These are phyloP conservation scores for Oikopleura vanhoeffeni DNA, from an alignment of 23 tunicate species.

Conservation along the genomic window DNA sequence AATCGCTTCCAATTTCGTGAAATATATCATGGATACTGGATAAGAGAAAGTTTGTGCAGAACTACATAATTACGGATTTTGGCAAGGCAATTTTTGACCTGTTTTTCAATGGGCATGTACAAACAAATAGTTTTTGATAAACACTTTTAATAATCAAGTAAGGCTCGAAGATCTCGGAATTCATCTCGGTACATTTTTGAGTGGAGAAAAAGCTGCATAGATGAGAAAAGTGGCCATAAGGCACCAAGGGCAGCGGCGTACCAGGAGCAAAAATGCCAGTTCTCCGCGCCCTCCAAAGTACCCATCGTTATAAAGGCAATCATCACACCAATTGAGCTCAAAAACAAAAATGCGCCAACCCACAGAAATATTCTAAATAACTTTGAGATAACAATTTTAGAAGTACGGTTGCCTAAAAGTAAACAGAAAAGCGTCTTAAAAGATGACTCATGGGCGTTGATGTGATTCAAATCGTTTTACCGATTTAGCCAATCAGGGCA, in stretches of 20 bases:
- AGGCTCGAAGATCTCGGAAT: not conserved
- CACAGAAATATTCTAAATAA: not conserved
- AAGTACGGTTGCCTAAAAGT: too few relatives aligned
- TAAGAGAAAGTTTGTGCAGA: too few relatives aligned
- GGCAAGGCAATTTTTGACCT: not conserved
- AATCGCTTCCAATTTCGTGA: too few relatives aligned
- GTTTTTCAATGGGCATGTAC: not conserved
- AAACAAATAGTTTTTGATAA: not conserved
- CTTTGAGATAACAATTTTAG: too few relatives aligned
- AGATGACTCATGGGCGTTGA: too few relatives aligned
- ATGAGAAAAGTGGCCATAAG: not conserved
- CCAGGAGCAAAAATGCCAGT: constrained; percentile 14
- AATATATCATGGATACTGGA: too few relatives aligned
- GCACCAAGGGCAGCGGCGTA: not conserved
- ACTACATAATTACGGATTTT: too few relatives aligned
- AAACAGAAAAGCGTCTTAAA: too few relatives aligned
- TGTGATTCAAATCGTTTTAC: too few relatives aligned
- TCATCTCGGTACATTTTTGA: constrained; percentile 7
- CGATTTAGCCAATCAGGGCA: too few relatives aligned
- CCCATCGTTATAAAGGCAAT: constrained; percentile 3
- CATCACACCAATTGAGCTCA: not conserved
- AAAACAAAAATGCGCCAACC: not conserved
- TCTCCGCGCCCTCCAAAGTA: not conserved
- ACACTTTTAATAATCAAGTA: constrained; percentile 1
- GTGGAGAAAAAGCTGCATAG: not conserved